phyloP scores from a whole-genome alignment of 2,888 invertebrate species.

The Acanthosepion esculentum region DNA sequence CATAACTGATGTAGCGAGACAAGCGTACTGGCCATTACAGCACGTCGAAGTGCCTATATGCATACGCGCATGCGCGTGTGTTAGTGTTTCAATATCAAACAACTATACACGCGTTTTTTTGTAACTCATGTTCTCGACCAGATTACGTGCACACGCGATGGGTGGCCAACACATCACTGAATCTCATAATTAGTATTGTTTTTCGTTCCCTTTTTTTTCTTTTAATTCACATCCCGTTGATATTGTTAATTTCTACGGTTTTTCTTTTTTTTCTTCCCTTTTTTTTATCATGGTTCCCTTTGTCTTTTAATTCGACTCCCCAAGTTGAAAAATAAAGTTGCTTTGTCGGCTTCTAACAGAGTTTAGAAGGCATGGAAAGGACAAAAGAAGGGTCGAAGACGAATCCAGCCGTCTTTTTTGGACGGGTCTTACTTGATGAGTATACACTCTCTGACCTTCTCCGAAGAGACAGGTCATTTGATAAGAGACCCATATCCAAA shows the following conservation, averaged over 20 bases:
- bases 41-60: not conserved
- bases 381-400: not conserved
- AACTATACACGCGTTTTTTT: not conserved
- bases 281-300: not conserved
- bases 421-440: not conserved
- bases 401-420: not conserved
- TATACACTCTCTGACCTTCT: not conserved
- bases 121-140: not conserved
- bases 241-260: not conserved
- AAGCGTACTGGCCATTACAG: no score
- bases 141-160: not conserved
- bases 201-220: not conserved
- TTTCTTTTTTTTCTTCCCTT: not conserved
- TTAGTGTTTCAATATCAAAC: not conserved
- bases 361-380: not conserved
- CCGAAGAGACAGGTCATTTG: not conserved
- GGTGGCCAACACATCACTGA: not conserved
- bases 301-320: slow-evolving; percentile 33
- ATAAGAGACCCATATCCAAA: not conserved
- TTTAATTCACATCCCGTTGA: not conserved
- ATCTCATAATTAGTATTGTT: not conserved
- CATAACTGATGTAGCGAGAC: no score
- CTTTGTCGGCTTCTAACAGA: slow-evolving; percentile 2
- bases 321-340: not conserved
- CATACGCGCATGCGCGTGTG: not conserved